These are phyloP conservation scores for Lycocerus yunnanus DNA, from an alignment of 2,888 invertebrate genomes.

Conservation along the genomic window DNA sequence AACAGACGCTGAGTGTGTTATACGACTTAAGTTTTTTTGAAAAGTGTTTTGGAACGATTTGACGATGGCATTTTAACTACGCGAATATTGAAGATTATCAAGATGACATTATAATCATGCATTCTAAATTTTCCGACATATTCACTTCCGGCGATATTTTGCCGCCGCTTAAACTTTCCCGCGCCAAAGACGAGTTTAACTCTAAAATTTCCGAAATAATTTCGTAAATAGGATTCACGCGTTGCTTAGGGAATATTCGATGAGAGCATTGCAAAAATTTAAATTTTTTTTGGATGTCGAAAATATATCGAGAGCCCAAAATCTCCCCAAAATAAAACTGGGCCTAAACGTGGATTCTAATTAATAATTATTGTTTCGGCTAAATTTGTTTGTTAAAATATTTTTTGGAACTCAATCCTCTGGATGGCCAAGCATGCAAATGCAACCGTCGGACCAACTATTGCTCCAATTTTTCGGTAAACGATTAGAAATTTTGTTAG, in stretches of 20 bases:
- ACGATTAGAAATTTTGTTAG: neutral
- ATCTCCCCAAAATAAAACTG: neutral
- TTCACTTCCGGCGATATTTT: slow-evolving; percentile 9
- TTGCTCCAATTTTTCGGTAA: neutral
- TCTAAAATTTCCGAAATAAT: neutral
- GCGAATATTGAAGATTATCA: slow-evolving; percentile 31
- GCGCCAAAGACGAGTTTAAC: neutral
- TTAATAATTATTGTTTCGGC: neutral
- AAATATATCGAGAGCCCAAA: neutral
- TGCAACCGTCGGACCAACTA: neutral
- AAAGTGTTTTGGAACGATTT: slow-evolving; percentile 43
- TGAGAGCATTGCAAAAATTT: neutral
- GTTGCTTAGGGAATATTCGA: neutral
- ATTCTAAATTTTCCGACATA: slow-evolving; percentile 7
- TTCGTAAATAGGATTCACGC: neutral
- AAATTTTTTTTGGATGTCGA: neutral
- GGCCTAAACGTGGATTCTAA: neutral
- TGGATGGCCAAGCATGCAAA: neutral
- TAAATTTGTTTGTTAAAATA: neutral
- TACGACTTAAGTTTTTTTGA: slow-evolving; percentile 37
- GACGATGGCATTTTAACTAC: slow-evolving; percentile 45
- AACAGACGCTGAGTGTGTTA: slow-evolving; percentile 47
- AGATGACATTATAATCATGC: slow-evolving; percentile 9
- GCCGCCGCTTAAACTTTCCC: neutral
- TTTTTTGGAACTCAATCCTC: neutral